These are phyloP conservation scores for Tridacna crocea DNA, from an alignment of 2,888 invertebrate species.

Conservation along the genomic window DNA sequence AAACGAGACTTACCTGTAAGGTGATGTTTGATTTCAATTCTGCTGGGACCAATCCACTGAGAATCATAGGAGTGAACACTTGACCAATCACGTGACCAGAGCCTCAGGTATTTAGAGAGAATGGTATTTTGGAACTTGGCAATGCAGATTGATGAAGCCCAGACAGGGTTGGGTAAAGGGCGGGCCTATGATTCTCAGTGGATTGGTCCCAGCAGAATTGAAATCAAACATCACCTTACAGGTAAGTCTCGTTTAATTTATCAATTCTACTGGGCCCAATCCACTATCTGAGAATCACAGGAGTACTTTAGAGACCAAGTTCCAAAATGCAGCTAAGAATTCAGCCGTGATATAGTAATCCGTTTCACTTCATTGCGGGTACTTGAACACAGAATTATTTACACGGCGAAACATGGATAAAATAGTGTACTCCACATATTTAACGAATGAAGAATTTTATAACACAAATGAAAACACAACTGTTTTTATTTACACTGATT, in stretches of 20 bases:
- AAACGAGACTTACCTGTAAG: too few relatives aligned
- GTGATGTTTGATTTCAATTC: too few relatives aligned
- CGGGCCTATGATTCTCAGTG: conserved; percentile 18
- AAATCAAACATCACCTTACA: conserved; percentile 3
- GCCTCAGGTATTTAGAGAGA: neutral
- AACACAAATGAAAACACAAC: too few relatives aligned
- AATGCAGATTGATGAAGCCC: neutral
- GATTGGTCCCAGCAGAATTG: conserved; percentile 7
- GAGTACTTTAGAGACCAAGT: neutral
- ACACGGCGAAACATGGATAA: neutral
- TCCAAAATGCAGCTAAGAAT: neutral
- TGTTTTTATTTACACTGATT: too few relatives aligned
- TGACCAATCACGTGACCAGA: conserved; percentile 2
- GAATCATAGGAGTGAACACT: conserved; percentile 4
- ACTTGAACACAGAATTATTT: neutral
- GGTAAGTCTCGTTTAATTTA: too few relatives aligned
- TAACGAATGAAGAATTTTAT: too few relatives aligned
- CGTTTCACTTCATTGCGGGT: neutral
- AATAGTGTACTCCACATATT: neutral
- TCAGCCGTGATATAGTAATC: neutral
- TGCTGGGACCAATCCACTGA: conserved; percentile 6
- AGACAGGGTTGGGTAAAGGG: conserved; percentile 8
- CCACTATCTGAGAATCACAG: too few relatives aligned
- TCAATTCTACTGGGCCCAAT: too few relatives aligned
- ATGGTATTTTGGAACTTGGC: neutral